These are phyloP conservation scores for Melanostoma scalare DNA, from an alignment of 2,888 invertebrate species.

Conservation along the genomic window DNA sequence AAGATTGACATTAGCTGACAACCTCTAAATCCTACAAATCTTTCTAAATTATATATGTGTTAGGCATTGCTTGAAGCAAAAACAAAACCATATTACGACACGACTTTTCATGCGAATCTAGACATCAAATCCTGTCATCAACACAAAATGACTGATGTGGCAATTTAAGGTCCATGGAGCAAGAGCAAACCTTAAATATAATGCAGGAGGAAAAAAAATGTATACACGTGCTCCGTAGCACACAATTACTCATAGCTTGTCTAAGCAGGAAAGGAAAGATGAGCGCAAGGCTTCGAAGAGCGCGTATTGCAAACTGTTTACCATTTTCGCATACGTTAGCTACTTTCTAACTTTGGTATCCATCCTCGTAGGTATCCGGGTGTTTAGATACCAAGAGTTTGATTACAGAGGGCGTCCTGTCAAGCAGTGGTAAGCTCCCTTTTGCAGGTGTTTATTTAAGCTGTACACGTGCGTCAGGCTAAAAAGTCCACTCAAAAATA, in stretches of 20 bases:
- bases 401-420: constrained; percentile 21
- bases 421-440: not conserved
- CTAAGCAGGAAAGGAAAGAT: constrained; percentile 11
- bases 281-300: constrained; percentile 4
- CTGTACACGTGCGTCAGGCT: constrained; percentile 14
- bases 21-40: constrained; percentile 20
- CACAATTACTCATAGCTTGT: constrained; percentile 52
- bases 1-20: constrained; percentile 40
- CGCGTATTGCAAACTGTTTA: constrained; percentile 5
- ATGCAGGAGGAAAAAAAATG: constrained; percentile 20
- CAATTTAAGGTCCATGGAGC: constrained; percentile 46
- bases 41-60: constrained; percentile 12
- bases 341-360: constrained; percentile 19
- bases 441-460: constrained; percentile 30
- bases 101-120: constrained; percentile 23
- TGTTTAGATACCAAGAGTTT: not conserved
- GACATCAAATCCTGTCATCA: constrained; percentile 41
- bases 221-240: constrained; percentile 20
- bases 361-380: not conserved
- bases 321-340: constrained; percentile 17
- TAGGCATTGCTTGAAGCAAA: constrained; percentile 3
- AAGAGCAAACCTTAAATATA: constrained; percentile 2
- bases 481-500: constrained; percentile 33
- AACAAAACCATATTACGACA: not conserved
- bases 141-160: constrained; percentile 32